Evolutionary conservation across 2,888 invertebrate genomes (phyloP), one percentile per base, ranked within the genome.

Genomic region (Oscheius onirici): DNA sequence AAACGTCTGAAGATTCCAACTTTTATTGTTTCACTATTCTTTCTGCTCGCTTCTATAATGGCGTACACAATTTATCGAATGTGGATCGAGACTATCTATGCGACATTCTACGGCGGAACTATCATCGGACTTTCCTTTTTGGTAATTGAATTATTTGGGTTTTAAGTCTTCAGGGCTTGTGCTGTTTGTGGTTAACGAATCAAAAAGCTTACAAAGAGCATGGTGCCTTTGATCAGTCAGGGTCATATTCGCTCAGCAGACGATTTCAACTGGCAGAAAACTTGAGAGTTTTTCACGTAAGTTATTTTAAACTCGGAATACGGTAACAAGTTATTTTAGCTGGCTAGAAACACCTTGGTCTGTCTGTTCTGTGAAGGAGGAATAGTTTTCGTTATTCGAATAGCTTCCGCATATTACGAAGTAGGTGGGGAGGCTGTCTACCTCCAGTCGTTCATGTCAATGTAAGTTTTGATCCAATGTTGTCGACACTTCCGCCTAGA

Each of bases 241-340:
- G 34, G 28, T 20, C 8, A 3, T 63, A 63, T 24, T 28, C 46
- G 2, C 49, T 63, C 24, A 63, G 63, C 49, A n/a, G 46, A 24
- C 46, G 63, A 6, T 63, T 63, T 49, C 63, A 63, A 28, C 34
- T 63, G 26, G 44, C 26, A 24, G 63, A 63, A 28, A 63, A 63
- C 49, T 17, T 63, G 5, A 44, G 49, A n/a, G 49, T 63, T 13
- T 63, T 63, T 22, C 1, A 17, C 10, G 49, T 34, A 13, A 46
- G 46, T 44, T 61, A 22, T n/a, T 15, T 44, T 17, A 8, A 43
- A 43, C 2, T 57, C 13, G 57, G 40, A 28, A 13, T 13, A 5
- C 20, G 8, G n/a, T 26, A 57, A 46, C 43, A 3, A 58, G 17
- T 58, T n/a, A 55, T 3, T 58, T 40, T 13, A 46, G 46, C 20